Evolutionary conservation across 2,888 invertebrate species (phyloP).

Genomic region (Ptilodon capucinus): DNA sequence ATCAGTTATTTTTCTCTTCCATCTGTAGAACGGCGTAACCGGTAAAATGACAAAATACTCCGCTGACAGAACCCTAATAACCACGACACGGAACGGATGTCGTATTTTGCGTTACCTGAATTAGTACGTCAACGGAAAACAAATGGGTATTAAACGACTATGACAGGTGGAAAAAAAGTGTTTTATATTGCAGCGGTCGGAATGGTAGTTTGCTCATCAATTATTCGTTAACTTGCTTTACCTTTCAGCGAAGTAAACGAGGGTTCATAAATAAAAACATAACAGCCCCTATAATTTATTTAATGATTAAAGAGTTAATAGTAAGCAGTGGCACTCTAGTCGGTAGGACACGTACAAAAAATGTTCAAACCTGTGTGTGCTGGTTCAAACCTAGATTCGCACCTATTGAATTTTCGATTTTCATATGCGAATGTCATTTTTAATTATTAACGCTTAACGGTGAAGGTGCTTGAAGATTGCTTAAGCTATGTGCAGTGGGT

Average conservation of each 20-base stretch:
- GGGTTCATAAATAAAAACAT: neutral
- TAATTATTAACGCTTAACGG: too few species aligned
- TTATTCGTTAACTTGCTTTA: conserved; percentile 20
- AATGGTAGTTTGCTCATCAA: conserved; percentile 20
- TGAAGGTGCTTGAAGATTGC: too few species aligned
- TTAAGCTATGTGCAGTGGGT: too few species aligned
- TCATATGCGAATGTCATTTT: too few species aligned
- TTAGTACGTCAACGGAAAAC: conserved; percentile 22
- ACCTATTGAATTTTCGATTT: too few species aligned
- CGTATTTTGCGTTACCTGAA: conserved; percentile 8
- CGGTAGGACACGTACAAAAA: too few species aligned
- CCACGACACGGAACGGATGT: conserved; percentile 8
- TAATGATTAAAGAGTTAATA: too few species aligned
- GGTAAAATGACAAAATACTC: neutral
- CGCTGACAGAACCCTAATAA: conserved; percentile 3
- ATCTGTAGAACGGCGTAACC: neutral
- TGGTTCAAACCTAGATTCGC: too few species aligned
- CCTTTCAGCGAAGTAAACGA: conserved; percentile 5
- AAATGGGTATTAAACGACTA: conserved; percentile 9
- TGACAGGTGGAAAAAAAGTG: conserved; percentile 15
- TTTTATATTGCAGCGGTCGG: conserved; percentile 12
- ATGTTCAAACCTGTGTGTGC: too few species aligned
- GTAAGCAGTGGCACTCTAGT: too few species aligned
- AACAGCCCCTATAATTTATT: too few species aligned
- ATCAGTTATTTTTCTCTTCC: too few species aligned